Conservation (phyloP, 2,113 vertebrate species). For the Galbula dea region DNA sequence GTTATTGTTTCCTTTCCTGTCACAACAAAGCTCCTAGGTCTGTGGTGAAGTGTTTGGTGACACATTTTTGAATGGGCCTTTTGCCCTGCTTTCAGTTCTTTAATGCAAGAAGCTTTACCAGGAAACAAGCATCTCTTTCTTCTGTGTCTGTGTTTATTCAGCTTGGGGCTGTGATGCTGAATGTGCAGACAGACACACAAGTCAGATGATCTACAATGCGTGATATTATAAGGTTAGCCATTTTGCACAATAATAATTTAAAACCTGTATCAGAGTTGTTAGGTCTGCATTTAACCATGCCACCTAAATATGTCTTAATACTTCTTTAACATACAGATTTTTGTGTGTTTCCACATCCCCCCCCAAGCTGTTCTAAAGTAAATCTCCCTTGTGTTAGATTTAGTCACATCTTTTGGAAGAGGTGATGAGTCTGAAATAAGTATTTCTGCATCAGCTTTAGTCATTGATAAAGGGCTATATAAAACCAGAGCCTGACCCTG, state of each 20-base stretch:
- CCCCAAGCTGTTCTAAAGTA: neutral
- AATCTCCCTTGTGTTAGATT: neutral
- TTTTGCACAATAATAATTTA: conserved; percentile 45
- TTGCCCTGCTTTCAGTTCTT: conserved; percentile 40
- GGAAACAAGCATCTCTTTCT: conserved; percentile 70
- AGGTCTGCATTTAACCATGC: neutral
- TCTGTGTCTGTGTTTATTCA: conserved; percentile 53
- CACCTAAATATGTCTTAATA: neutral
- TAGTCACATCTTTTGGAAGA: neutral
- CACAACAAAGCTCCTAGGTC: conserved; percentile 1
- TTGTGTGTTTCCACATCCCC: neutral
- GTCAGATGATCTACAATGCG: conserved; percentile 60
- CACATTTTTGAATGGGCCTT: conserved; percentile 51
- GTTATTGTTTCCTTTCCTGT: neutral
- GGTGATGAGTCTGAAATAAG: neutral
- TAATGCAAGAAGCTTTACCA: conserved; percentile 29
- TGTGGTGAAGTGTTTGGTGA: conserved; percentile 17
- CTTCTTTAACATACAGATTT: neutral
- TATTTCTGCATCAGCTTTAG: neutral
- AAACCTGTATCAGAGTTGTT: neutral
- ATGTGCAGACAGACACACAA: conserved; percentile 26
- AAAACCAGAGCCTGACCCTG: neutral
- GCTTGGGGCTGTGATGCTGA: conserved; percentile 16
- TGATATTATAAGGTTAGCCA: conserved; percentile 36
- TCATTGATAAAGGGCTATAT: neutral